Conservation (phyloP, 2,113 vertebrate species). For the Vimba vimba region DNA sequence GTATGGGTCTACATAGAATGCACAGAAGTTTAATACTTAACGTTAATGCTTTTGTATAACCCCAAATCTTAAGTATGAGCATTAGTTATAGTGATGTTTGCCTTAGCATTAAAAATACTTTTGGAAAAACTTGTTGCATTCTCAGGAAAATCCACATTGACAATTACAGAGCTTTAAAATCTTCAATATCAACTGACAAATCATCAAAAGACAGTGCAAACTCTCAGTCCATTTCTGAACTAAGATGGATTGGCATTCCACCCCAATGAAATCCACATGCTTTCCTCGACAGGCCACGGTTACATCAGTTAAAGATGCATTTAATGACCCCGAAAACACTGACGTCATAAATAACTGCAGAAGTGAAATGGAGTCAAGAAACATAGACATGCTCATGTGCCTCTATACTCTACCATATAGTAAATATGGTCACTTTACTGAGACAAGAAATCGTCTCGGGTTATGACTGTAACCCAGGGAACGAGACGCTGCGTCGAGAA, state of each 20-base stretch:
- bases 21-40: background rate
- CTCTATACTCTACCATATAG: background rate
- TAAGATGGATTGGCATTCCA: background rate
- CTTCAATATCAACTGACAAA: background rate
- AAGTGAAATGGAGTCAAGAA: background rate
- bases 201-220: background rate
- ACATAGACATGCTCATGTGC: background rate
- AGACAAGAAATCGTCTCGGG: too few relatives aligned
- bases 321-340: conserved; percentile 36
- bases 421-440: background rate
- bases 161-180: background rate
- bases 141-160: background rate
- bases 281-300: background rate
- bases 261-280: conserved; percentile 28
- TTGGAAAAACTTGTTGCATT: background rate
- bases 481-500: too few relatives aligned
- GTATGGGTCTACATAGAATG: background rate
- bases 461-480: too few relatives aligned
- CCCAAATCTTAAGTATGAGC: too few relatives aligned
- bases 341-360: conserved; percentile 27
- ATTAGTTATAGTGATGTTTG: background rate
- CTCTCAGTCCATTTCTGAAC: background rate
- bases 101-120: background rate
- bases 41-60: too few relatives aligned
- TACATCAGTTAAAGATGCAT: conserved; percentile 2